Conservation (phyloP, 2,888 invertebrate species). For the Lithophane socia region DNA sequence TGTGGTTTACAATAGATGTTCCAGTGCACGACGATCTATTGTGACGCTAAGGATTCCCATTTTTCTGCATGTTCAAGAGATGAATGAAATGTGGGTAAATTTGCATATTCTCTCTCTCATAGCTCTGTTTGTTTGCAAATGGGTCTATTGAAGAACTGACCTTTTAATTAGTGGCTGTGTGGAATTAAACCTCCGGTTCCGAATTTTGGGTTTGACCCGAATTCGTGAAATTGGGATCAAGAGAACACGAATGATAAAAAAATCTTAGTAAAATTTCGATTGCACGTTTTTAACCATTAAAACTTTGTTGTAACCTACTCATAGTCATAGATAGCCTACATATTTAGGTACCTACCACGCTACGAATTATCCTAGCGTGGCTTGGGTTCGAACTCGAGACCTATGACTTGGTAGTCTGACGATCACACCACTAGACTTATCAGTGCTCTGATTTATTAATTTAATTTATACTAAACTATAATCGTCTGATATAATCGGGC, state of each 20-base stretch:
- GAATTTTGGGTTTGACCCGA: not conserved
- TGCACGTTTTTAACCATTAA: not conserved
- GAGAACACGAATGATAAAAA: not conserved
- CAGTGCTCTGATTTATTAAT: too few relatives aligned
- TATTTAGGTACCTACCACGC: not conserved
- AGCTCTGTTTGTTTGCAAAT: conserved; percentile 1
- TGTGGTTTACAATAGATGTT: conserved; percentile 35
- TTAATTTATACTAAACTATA: too few relatives aligned
- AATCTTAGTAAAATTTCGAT: not conserved
- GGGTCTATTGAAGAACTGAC: not conserved
- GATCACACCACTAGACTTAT: too few relatives aligned
- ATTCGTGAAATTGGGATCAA: not conserved
- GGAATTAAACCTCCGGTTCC: not conserved
- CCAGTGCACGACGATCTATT: conserved; percentile 31
- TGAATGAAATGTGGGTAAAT: conserved; percentile 2
- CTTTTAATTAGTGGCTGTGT: not conserved
- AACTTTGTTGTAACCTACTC: not conserved
- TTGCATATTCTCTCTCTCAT: not conserved
- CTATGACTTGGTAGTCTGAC: too few relatives aligned
- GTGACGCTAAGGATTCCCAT: conserved; percentile 13
- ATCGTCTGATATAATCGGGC: too few relatives aligned
- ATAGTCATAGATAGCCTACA: not conserved
- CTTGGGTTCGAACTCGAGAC: too few relatives aligned
- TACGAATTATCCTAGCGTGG: not conserved
- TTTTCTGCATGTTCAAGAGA: conserved; percentile 12